Evolutionary conservation across 2,113 vertebrate genomes (phyloP).

Genomic region (Egretta garzetta): DNA sequence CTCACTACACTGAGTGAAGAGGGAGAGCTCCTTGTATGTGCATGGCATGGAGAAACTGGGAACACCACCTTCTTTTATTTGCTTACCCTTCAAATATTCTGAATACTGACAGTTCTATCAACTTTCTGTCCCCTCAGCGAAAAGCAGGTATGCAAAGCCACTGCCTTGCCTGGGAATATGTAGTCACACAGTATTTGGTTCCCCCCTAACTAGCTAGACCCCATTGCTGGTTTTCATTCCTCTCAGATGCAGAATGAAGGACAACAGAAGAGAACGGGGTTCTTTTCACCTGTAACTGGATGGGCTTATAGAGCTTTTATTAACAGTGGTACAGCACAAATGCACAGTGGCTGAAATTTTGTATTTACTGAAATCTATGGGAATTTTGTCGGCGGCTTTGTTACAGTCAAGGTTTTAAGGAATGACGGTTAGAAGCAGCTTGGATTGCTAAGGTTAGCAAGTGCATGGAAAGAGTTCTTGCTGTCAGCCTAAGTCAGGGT

Average conservation of each 20-base stretch:
- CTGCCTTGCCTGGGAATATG: neutral
- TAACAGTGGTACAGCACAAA: neutral
- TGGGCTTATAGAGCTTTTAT: neutral
- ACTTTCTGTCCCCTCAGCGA: neutral
- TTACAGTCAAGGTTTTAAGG: neutral
- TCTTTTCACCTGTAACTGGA: neutral
- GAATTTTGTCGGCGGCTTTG: neutral
- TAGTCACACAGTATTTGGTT: neutral
- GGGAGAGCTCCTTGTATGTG: neutral
- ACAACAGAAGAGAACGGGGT: neutral
- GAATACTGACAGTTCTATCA: neutral
- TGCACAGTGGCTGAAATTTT: neutral
- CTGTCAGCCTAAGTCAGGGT: neutral
- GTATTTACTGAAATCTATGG: neutral
- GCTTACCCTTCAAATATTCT: neutral
- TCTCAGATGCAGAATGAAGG: neutral
- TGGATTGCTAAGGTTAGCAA: neutral
- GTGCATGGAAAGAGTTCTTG: neutral
- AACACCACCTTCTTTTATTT: neutral
- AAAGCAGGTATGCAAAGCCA: neutral
- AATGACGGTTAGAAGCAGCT: neutral
- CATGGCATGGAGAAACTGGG: neutral
- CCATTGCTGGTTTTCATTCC: neutral
- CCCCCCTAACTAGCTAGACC: neutral
- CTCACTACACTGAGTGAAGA: neutral